Percentiles rank a stretch among this genome's conserved stretches.
Conservation (phyloP, 2,113 vertebrate species). For the Dendropsophus ebraccatus region DNA sequence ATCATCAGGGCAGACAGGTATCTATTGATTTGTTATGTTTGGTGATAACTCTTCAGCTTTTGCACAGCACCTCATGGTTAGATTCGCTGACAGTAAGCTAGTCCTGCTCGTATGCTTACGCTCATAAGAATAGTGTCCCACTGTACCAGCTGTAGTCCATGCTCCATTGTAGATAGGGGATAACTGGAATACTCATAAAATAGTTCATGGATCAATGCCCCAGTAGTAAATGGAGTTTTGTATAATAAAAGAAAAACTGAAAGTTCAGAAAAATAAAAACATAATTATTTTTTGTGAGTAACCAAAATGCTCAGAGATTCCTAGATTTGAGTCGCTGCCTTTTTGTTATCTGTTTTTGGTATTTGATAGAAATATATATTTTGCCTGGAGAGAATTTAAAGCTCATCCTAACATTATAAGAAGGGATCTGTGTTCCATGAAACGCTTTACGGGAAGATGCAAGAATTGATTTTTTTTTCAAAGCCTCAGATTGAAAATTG, state of each 20-base stretch:
- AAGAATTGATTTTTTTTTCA: not conserved
- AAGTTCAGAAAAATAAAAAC: not conserved
- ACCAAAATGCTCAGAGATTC: not conserved
- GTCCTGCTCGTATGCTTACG: no score
- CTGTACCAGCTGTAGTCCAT: no score
- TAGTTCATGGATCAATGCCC: no score
- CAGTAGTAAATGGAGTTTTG: not conserved
- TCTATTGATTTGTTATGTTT: no score
- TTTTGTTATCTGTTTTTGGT: conserved; percentile 28
- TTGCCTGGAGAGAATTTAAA: conserved; percentile 9
- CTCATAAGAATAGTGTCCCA: no score
- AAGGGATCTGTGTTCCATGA: not conserved
- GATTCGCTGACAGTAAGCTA: no score
- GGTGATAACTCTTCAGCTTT: no score
- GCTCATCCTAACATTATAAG: not conserved
- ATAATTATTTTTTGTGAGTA: not conserved
- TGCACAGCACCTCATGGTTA: no score
- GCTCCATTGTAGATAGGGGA: no score
- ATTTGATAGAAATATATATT: conserved; percentile 42
- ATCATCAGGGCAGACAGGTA: no score
- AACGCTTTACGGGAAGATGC: not conserved
- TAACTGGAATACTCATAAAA: no score
- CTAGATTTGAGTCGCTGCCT: not conserved
- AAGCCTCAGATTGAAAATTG: not conserved
- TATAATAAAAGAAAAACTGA: not conserved